phyloP scores from a whole-genome alignment of 2,888 invertebrate species.

The Epinotia bilunana region DNA sequence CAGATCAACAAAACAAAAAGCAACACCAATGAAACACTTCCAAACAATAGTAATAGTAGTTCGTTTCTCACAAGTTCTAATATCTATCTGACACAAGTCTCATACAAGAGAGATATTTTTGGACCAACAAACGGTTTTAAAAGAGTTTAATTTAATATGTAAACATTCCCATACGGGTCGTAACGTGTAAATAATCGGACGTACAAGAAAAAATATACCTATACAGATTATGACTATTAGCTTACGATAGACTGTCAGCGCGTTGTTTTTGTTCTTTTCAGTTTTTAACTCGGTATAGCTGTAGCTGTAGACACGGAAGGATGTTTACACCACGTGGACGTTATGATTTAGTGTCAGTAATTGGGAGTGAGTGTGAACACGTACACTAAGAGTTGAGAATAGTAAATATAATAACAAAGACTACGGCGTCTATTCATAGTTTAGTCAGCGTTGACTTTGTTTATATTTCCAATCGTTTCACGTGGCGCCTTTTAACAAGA shows the following conservation, averaged over 20 bases:
- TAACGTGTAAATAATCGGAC: slow-evolving; percentile 72
- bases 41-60: slow-evolving; percentile 46
- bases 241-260: slow-evolving; percentile 78
- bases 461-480: slow-evolving; percentile 66
- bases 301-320: slow-evolving; percentile 63
- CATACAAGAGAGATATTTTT: slow-evolving; percentile 52
- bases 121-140: slow-evolving; percentile 57
- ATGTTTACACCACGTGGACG: slow-evolving; percentile 80
- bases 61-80: slow-evolving; percentile 48
- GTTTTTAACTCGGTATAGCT: slow-evolving; percentile 60
- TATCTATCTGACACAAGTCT: slow-evolving; percentile 46
- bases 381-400: slow-evolving; percentile 77
- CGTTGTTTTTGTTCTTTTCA: slow-evolving; percentile 72
- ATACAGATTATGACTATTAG: slow-evolving; percentile 78
- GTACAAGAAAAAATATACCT: slow-evolving; percentile 60
- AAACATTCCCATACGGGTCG: slow-evolving; percentile 78
- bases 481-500: slow-evolving; percentile 52
- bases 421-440: slow-evolving; percentile 71
- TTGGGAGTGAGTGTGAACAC: slow-evolving; percentile 81
- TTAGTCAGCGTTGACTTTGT: slow-evolving; percentile 61
- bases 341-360: slow-evolving; percentile 82
- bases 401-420: slow-evolving; percentile 81
- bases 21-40: slow-evolving; percentile 47
- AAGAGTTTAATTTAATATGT: slow-evolving; percentile 71
- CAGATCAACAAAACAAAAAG: slow-evolving; percentile 43